Percentiles rank a stretch among this genome's conserved stretches.
Conservation (phyloP, 2,797 vertebrate species). For the Ciconia nigra region DNA sequence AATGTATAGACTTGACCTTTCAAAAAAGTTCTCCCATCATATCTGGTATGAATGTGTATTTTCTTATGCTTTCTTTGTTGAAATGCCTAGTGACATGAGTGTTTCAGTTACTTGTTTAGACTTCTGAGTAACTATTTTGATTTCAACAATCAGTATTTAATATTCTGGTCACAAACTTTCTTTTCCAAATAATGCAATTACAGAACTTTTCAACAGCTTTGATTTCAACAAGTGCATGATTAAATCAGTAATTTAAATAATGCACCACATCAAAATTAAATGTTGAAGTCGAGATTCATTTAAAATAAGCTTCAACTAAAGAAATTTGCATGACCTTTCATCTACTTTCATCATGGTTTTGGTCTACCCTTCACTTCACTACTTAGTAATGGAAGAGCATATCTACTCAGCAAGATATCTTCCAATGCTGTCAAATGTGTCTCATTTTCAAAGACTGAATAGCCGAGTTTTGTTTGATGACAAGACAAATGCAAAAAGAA, state of each 20-base stretch:
- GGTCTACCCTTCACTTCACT: not conserved
- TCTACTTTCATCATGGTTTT: not conserved
- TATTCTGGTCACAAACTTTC: not conserved
- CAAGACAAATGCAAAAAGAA: not conserved
- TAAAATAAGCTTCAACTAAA: not conserved
- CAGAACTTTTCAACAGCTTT: slow-evolving; percentile 4
- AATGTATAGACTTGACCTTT: not conserved
- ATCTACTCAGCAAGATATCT: not conserved
- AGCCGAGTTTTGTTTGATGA: not conserved
- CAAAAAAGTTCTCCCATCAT: not conserved
- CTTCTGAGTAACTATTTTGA: not conserved
- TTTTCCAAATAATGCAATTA: not conserved
- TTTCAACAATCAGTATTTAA: not conserved
- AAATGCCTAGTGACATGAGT: not conserved
- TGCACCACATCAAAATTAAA: not conserved
- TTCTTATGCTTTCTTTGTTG: not conserved
- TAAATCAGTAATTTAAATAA: slow-evolving; percentile 25
- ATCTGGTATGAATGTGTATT: not conserved
- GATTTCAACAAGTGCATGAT: slow-evolving; percentile 5
- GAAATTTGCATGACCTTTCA: not conserved
- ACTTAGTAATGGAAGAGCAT: not conserved
- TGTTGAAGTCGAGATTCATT: not conserved
- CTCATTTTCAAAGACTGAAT: not conserved
- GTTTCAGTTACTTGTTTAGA: not conserved
- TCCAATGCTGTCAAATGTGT: not conserved